Percentiles rank a stretch among this genome's conserved stretches.
Evolutionary conservation across 2,113 vertebrate species (phyloP).

Genomic region (Nothobranchius kuhntae): DNA sequence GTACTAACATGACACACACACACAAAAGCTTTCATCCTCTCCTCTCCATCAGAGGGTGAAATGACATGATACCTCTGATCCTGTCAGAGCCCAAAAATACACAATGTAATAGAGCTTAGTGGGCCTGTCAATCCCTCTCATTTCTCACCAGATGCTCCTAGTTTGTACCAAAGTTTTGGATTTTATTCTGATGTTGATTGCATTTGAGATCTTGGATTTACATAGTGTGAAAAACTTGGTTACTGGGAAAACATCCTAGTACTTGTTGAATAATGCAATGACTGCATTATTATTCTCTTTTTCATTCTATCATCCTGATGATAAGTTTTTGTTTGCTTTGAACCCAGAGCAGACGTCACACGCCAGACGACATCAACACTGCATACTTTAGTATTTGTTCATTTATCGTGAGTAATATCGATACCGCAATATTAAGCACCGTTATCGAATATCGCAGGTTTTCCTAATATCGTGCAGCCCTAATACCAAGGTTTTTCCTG

Average conservation of each 20-base stretch:
- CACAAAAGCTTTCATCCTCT: conserved; percentile 30
- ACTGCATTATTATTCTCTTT: not conserved
- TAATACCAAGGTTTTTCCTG: too few relatives aligned
- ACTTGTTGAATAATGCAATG: not conserved
- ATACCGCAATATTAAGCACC: too few relatives aligned
- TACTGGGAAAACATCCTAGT: not conserved
- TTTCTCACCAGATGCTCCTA: conserved; percentile 14
- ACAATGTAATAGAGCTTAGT: conserved; percentile 15
- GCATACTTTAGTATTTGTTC: too few relatives aligned
- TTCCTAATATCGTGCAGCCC: too few relatives aligned
- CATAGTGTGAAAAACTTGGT: too few relatives aligned
- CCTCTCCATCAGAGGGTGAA: conserved; percentile 56
- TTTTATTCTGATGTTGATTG: not conserved
- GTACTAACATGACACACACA: conserved; percentile 25
- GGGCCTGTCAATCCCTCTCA: conserved; percentile 19
- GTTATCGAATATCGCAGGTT: too few relatives aligned
- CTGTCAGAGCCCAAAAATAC: conserved; percentile 39
- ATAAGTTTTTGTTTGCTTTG: too few relatives aligned
- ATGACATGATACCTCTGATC: conserved; percentile 50
- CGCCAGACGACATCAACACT: too few relatives aligned
- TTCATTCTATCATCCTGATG: not conserved
- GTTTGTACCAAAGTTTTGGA: not conserved
- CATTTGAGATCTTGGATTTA: not conserved
- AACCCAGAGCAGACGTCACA: too few relatives aligned
- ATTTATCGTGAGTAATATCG: too few relatives aligned